These are phyloP conservation scores for Ophonus ardosiacus DNA, from an alignment of 2,888 invertebrate species.

Conservation along the genomic window DNA sequence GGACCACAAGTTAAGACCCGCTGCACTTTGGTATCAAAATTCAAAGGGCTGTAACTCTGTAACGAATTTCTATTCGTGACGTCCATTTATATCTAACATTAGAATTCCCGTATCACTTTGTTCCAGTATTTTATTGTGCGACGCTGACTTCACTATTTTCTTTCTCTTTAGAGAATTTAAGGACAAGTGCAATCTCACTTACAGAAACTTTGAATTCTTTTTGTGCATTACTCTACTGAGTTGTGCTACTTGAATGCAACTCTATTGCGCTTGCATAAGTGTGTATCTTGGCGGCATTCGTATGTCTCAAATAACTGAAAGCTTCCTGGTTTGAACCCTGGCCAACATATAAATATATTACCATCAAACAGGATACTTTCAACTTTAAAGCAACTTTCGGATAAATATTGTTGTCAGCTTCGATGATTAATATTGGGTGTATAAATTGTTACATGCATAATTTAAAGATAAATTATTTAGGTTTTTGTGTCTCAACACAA, in stretches of 20 bases:
- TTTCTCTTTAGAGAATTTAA: not conserved
- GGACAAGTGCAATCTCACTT: not conserved
- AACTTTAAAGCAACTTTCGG: not conserved
- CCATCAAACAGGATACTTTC: not conserved
- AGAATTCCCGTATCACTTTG: too few relatives aligned
- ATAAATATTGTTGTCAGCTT: not conserved
- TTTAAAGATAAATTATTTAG: not conserved
- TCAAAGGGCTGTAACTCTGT: too few relatives aligned
- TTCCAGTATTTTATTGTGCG: not conserved
- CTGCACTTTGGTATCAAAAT: too few relatives aligned
- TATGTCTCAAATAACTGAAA: not conserved
- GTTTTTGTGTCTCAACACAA: not conserved
- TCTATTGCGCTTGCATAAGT: not conserved
- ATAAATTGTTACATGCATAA: constrained; percentile 13
- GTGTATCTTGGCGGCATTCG: constrained; percentile 4
- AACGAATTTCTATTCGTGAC: too few relatives aligned
- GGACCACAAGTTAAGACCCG: too few relatives aligned
- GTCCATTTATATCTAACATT: too few relatives aligned
- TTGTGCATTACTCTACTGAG: not conserved
- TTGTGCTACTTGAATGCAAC: constrained; percentile 9
- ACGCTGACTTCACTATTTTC: not conserved
- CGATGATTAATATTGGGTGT: not conserved
- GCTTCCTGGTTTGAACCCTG: not conserved
- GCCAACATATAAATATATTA: constrained; percentile 5
- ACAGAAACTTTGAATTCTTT: constrained; percentile 11